Percentiles rank a stretch among this genome's conserved stretches.
These are phyloP conservation scores for Xestoiulus laeticollis DNA, from an alignment of 2,888 invertebrate species.

Conservation along the genomic window DNA sequence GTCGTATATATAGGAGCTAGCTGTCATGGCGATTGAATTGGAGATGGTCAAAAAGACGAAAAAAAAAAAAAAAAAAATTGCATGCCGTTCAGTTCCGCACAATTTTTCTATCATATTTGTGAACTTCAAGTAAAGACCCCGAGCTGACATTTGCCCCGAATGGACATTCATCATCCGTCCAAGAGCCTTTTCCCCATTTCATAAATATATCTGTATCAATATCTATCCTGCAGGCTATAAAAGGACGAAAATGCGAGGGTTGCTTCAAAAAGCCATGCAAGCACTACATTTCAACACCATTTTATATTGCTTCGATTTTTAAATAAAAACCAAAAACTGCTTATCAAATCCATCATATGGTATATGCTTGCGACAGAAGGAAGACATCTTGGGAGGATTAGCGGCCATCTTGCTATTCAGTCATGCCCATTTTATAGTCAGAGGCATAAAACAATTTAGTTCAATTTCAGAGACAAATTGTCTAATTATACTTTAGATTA, in stretches of 20 bases:
- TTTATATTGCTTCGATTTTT: slow-evolving; percentile 29
- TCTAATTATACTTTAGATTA: no score
- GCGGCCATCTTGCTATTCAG: background rate
- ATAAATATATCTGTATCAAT: slow-evolving; percentile 36
- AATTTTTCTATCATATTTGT: slow-evolving; percentile 43
- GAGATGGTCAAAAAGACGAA: background rate
- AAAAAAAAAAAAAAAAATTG: background rate
- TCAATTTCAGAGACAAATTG: no score
- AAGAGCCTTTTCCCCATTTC: slow-evolving; percentile 37
- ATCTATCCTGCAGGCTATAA: background rate
- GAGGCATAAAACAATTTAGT: no score
- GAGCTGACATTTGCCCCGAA: slow-evolving; percentile 47
- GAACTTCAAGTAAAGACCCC: slow-evolving; percentile 46
- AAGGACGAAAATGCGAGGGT: slow-evolving; percentile 24
- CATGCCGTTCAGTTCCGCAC: slow-evolving; percentile 32
- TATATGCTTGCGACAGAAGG: no score
- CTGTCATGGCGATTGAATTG: slow-evolving; percentile 45
- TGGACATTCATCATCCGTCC: slow-evolving; percentile 48
- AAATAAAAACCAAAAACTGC: background rate
- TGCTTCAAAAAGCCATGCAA: slow-evolving; percentile 35
- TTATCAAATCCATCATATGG: no score
- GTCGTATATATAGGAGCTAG: no score
- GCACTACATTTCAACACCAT: slow-evolving; percentile 38
- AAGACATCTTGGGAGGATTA: background rate
- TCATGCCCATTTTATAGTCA: no score